Base-by-base conservation (phyloP, 2,113 vertebrate genomes). In the Pontoporia blainvillei region DNA sequence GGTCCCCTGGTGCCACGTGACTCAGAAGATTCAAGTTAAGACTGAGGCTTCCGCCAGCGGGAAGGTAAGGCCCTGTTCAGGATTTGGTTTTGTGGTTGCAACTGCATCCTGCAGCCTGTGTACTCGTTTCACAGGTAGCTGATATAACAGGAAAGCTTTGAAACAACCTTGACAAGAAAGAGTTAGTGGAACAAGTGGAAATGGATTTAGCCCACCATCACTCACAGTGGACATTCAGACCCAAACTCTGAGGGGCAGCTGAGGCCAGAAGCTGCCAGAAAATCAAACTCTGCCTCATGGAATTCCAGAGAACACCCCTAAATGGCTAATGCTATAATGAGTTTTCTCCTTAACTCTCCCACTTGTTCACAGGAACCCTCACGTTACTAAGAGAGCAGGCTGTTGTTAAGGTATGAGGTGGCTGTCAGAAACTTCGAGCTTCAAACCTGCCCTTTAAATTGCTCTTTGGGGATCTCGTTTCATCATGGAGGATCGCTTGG, bases 371-470 rank as follows among this genome's bases (percentile, higher is more conserved):
- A 92, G 81, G 54, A 86, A 86, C 6, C 23, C 11, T 73, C 3
- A 6, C 7, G 10, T 73, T 93, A 84, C 71, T 76, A 85, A 92
- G 36, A 59, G 62, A 81, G 27, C 62, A 95, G 59, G 71, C 66
- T 72, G 90, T 94, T 87, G 84, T 66, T 97, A 89, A 81, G 4
- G 88, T 67, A 82, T 75, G 87, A 90, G 96, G 86, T 96, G 95
- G 95, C 76, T 23, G n/a, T 71, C 96, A 97, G 92, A 91, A 97
- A 86, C 94, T 95, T 93, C 75, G 69, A 29, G 91, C 96, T 97
- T 97, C 13, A 1, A 93, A 64, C 31, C 59, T 46, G 89, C 97
- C 95, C 98, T 98, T 99, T 98, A 99, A 97, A 97, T 34, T 71
- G 52, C 94, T 97, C 96, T 97, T 93, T 92, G 88, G 96, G 97